Evolutionary conservation across 2,888 invertebrate genomes (phyloP).

Genomic region (Arge pagana): DNA sequence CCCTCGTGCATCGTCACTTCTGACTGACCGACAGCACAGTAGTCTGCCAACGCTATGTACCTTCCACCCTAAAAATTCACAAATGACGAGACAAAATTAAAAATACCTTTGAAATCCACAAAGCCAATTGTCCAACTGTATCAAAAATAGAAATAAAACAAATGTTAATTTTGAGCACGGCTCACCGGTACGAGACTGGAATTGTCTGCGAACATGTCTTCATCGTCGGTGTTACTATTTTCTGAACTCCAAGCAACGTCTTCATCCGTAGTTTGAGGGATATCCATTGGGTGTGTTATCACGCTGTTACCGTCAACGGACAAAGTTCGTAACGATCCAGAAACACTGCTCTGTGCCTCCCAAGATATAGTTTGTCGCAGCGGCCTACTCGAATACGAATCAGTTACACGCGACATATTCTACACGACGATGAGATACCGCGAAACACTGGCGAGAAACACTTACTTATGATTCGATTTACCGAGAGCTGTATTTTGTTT

Average conservation of each 20-base stretch:
- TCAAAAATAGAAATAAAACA: background rate
- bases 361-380: slow-evolving; percentile 79
- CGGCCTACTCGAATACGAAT: slow-evolving; percentile 60
- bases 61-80: slow-evolving; percentile 72
- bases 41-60: slow-evolving; percentile 89
- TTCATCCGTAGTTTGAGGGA: slow-evolving; percentile 64
- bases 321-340: slow-evolving; percentile 53
- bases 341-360: slow-evolving; percentile 64
- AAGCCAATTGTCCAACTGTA: no score
- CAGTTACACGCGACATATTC: background rate
- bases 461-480: slow-evolving; percentile 64
- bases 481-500: slow-evolving; percentile 71
- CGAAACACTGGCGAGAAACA: slow-evolving; percentile 19
- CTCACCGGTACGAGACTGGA: slow-evolving; percentile 61
- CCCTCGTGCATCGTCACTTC: slow-evolving; percentile 91
- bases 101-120: no score
- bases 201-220: slow-evolving; percentile 71
- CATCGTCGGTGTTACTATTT: slow-evolving; percentile 89
- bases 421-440: background rate
- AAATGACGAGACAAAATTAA: no score
- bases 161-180: slow-evolving; percentile 26
- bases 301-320: slow-evolving; percentile 55
- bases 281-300: slow-evolving; percentile 51
- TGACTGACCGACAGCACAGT: slow-evolving; percentile 87
- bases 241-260: slow-evolving; percentile 89